These are phyloP conservation scores for Grantiella picta DNA, from an alignment of 2,113 vertebrate genomes.

Conservation along the genomic window DNA sequence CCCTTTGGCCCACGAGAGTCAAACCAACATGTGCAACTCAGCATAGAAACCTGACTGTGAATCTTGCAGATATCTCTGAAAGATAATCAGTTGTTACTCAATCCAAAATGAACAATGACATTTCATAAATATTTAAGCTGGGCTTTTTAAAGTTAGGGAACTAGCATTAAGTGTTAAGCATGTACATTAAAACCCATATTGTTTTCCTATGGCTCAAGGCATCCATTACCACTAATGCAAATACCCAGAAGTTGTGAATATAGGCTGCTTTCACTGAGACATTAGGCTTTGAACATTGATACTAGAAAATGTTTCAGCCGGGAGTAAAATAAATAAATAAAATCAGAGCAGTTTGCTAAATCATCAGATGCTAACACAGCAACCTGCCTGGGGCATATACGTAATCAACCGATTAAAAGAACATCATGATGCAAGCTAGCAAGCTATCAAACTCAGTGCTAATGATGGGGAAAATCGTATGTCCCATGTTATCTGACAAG, in stretches of 20 bases:
- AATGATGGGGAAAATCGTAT: constrained; percentile 21
- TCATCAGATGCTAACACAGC: not conserved
- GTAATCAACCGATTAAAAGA: constrained; percentile 41
- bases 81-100: not conserved
- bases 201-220: not conserved
- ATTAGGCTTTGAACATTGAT: not conserved
- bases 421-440: not conserved
- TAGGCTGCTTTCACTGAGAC: not conserved
- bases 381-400: not conserved
- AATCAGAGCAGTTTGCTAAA: constrained; percentile 14
- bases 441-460: constrained; percentile 18
- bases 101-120: not conserved
- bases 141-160: not conserved
- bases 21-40: not conserved
- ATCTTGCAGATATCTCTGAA: not conserved
- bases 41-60: not conserved
- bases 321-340: constrained; percentile 52
- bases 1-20: not conserved
- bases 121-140: not conserved
- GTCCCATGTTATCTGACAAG: not conserved
- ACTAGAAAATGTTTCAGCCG: not conserved
- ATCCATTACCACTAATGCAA: not conserved
- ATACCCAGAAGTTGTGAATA: not conserved
- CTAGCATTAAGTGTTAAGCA: not conserved
- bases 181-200: not conserved